Evolutionary conservation across 1,140 invertebrate species (phyloP), one percentile per base, ranked within the genome.

Genomic region (Drosophila neocordata): DNA sequence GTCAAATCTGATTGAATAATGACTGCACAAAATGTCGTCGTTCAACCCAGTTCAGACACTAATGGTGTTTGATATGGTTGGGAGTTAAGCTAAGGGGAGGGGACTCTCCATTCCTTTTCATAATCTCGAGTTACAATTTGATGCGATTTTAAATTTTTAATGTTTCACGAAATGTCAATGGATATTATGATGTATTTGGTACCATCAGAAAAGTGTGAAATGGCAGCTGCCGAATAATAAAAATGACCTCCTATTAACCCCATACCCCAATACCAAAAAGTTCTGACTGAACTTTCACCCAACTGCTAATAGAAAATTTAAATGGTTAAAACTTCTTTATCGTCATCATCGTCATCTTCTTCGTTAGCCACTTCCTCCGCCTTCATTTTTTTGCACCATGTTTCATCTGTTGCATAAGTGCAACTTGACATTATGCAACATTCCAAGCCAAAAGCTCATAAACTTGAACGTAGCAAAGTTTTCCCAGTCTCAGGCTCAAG

Each of bases 1-100:
- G 63, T 74, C 66, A 71, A 77, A 80, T 71, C 73, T 78, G 82
- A 82, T 84, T 85, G 82, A 85, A 87, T 87, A 85, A 85, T 87
- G 82, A 85, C 59, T 72, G 51, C 48, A 69, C 58, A 81, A 6
- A 31, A 64, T 59, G 61, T 60, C 18, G 34, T 27, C 22, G 35
- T 60, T 44, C 20, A 61, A 44, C 59, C 15, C 35, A 15, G 12
- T 9, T 20, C 60, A 59, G 72, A 62, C 81, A 77, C 72, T 77
- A 79, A 84, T 77, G 80, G 73, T 72, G 76, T 66, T 64, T 51
- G 79, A 70, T 68, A 73, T 58, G 58, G 20, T 51, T 61, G 27
- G 13, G 38, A 15, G 48, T 13, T 44, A 44, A 44, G 7, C 12
- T n/a, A n/a, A 44, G 15, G 15, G 35, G 27, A 3, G 13, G 18